Conservation (phyloP, 2,888 invertebrate genomes). For the Eurytoma californica region DNA sequence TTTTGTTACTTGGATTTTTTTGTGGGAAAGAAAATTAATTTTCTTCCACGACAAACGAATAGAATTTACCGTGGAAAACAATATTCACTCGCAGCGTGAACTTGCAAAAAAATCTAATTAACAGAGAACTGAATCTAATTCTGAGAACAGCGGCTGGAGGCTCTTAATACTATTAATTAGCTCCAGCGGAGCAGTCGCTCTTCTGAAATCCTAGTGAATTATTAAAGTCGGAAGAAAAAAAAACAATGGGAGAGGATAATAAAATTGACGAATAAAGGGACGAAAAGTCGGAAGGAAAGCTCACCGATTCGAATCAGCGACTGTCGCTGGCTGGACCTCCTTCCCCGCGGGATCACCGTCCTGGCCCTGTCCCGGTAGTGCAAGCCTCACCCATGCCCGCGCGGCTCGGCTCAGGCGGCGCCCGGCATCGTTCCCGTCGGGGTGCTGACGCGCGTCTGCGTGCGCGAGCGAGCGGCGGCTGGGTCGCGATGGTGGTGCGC, state of each 20-base stretch:
- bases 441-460: background rate
- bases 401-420: background rate
- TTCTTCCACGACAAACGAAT: no score
- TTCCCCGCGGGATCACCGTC: constrained; percentile 34
- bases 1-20: no score
- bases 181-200: no score
- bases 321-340: constrained; percentile 2
- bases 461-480: background rate
- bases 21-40: no score
- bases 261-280: background rate
- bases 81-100: no score
- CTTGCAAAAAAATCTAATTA: no score
- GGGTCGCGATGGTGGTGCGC: background rate
- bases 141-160: no score
- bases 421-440: background rate
- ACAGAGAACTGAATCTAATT: no score
- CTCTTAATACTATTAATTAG: no score
- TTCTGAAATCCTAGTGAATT: no score
- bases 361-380: constrained; percentile 6
- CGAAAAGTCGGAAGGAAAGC: background rate
- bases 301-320: constrained; percentile 16
- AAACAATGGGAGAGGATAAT: no score
- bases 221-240: background rate
- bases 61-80: no score
- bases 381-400: constrained; percentile 2